These are phyloP conservation scores for Psilanteris sp. DNA, from an alignment of 1,140 invertebrate species.

Conservation along the genomic window DNA sequence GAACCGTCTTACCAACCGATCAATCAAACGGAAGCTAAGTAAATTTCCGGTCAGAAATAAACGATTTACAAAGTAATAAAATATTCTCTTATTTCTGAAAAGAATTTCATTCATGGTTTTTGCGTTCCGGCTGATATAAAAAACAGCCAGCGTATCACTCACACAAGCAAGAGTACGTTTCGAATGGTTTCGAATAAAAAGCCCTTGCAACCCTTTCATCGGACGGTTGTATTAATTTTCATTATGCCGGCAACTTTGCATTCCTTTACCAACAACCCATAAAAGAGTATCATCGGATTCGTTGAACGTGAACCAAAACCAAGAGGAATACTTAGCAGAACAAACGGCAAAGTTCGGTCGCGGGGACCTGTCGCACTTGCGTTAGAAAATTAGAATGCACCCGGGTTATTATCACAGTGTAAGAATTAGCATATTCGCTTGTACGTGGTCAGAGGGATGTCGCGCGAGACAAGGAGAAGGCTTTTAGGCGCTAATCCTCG, in stretches of 20 bases:
- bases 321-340: constrained; percentile 28
- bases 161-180: too few relatives aligned
- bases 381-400: constrained; percentile 65
- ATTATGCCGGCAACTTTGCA: constrained; percentile 24
- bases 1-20: too few relatives aligned
- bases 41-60: too few relatives aligned
- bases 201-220: too few relatives aligned
- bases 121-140: too few relatives aligned
- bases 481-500: constrained; percentile 75
- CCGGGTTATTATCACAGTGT: constrained; percentile 64
- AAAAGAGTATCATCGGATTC: too few relatives aligned
- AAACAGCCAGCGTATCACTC: too few relatives aligned
- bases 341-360: constrained; percentile 23
- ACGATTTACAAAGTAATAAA: too few relatives aligned
- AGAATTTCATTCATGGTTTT: too few relatives aligned
- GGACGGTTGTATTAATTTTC: constrained; percentile 43
- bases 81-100: too few relatives aligned
- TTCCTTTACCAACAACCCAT: not conserved
- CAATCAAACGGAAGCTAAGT: too few relatives aligned
- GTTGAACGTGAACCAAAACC: constrained; percentile 28
- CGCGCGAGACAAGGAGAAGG: constrained; percentile 74
- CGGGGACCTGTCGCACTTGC: constrained; percentile 21
- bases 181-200: too few relatives aligned
- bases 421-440: constrained; percentile 72
- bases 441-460: constrained; percentile 75